These are phyloP conservation scores for Arion vulgaris DNA, from an alignment of 1,140 invertebrate species.

Conservation along the genomic window DNA sequence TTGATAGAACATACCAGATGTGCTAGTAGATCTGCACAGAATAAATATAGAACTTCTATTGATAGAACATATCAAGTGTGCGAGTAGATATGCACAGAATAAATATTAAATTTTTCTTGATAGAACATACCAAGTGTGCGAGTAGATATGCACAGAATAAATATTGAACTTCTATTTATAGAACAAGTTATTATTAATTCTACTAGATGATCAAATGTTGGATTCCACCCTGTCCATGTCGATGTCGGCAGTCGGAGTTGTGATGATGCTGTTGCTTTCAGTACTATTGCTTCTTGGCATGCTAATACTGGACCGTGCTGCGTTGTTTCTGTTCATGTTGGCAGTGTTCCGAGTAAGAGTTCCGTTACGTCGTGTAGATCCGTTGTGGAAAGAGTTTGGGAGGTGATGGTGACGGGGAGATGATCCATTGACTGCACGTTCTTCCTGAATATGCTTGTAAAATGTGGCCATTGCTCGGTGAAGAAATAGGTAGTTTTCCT, in stretches of 20 bases:
- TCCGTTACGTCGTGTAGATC: background rate
- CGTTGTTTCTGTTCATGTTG: background rate
- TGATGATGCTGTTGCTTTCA: background rate
- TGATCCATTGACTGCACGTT: background rate
- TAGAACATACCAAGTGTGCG: background rate
- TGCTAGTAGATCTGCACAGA: too few relatives aligned
- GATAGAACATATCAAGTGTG: background rate
- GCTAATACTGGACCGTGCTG: background rate
- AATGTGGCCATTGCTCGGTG: conserved; percentile 17
- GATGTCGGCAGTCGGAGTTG: background rate
- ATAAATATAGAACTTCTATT: background rate
- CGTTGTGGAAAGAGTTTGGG: background rate
- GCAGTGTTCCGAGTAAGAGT: background rate
- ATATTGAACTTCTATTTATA: background rate
- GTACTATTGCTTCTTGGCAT: conserved; percentile 22
- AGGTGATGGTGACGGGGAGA: conserved; percentile 14
- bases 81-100: background rate
- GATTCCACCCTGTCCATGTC: background rate
- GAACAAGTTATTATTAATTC: background rate
- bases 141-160: background rate
- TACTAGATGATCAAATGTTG: background rate
- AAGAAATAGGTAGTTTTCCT: conserved; percentile 34
- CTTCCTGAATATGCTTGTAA: conserved; percentile 5
- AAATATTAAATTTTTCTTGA: background rate
- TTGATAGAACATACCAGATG: too few relatives aligned